Evolutionary conservation across 2,888 invertebrate genomes (phyloP).

Genomic region (Dryocosmus kuriphilus): DNA sequence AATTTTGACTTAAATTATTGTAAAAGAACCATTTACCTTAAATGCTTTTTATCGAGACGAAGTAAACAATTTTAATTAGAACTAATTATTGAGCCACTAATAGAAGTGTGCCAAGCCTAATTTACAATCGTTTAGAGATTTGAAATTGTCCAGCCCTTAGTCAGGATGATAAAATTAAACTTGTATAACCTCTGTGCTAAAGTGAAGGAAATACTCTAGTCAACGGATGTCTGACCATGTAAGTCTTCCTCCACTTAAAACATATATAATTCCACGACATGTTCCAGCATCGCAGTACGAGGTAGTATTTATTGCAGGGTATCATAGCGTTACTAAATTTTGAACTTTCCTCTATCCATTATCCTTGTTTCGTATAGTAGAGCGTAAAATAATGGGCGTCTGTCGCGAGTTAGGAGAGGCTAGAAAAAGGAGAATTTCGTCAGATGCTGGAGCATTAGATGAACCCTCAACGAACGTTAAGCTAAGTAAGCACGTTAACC

Average conservation of each 20-base stretch:
- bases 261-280: constrained; percentile 24
- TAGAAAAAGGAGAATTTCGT: constrained; percentile 23
- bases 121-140: not conserved
- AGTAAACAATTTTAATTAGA: no score
- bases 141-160: not conserved
- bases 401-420: not conserved
- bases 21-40: no score
- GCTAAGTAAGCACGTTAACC: constrained; percentile 68
- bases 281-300: constrained; percentile 21
- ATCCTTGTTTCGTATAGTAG: constrained; percentile 11
- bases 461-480: constrained; percentile 64
- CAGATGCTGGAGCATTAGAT: not conserved
- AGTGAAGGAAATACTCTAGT: not conserved
- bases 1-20: no score
- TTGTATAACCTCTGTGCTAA: not conserved
- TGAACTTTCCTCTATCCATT: constrained; percentile 32
- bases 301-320: constrained; percentile 26
- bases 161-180: not conserved
- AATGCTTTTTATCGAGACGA: no score
- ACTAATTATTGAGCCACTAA: no score
- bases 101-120: no score
- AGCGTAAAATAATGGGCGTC: constrained; percentile 12
- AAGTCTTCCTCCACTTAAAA: constrained; percentile 23
- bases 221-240: constrained; percentile 1
- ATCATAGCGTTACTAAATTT: constrained; percentile 27